Evolutionary conservation across 2,113 vertebrate genomes (phyloP).

Genomic region (Nesogale talazaci): DNA sequence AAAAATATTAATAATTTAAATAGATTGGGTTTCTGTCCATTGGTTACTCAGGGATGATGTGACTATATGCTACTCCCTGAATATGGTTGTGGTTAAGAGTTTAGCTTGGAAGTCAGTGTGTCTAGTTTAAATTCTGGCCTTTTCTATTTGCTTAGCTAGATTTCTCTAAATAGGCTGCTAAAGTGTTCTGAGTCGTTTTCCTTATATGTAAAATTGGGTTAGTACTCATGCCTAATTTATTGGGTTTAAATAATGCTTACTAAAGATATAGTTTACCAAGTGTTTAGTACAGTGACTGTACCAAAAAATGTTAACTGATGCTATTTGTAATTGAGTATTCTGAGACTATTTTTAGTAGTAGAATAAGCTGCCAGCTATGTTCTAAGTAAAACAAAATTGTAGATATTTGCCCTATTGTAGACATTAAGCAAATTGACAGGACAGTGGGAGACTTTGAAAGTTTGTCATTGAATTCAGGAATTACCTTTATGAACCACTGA

Average conservation of each 20-base stretch:
- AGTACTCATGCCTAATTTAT: slow-evolving; percentile 26
- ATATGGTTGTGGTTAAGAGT: background rate
- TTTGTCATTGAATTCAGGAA: slow-evolving; percentile 54
- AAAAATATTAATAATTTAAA: slow-evolving; percentile 51
- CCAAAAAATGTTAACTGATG: background rate
- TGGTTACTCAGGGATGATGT: background rate
- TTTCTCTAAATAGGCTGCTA: background rate
- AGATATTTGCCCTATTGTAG: background rate
- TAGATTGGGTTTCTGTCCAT: background rate
- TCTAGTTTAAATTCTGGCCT: slow-evolving; percentile 22
- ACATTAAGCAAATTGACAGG: background rate
- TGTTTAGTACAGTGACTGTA: background rate
- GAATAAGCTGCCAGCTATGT: background rate
- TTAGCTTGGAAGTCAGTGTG: background rate
- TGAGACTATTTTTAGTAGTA: slow-evolving; percentile 19
- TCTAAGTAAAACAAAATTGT: slow-evolving; percentile 7
- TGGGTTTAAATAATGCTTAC: slow-evolving; percentile 27
- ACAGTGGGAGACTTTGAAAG: background rate
- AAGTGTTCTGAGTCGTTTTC: slow-evolving; percentile 34
- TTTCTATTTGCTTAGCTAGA: slow-evolving; percentile 3
- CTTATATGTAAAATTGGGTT: slow-evolving; percentile 38
- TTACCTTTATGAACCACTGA: background rate
- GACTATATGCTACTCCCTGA: background rate
- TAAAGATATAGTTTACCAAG: background rate
- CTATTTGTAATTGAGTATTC: background rate